A percentile compares a stretch with the other conserved stretches of the same genome.
Conservation (phyloP, 1,140 invertebrate species). For the Rhopalosiphum padi region DNA sequence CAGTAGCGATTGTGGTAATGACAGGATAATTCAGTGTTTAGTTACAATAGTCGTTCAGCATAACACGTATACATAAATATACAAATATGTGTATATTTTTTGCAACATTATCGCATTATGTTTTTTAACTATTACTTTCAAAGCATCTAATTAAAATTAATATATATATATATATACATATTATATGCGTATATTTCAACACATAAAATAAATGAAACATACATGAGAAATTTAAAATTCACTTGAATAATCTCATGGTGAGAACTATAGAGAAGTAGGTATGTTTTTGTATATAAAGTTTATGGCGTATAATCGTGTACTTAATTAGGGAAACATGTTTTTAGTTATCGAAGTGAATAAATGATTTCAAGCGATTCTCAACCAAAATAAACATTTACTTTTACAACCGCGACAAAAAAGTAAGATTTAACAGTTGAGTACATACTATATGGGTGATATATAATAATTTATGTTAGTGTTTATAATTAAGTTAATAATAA, state of each 20-base stretch:
- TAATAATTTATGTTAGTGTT: not conserved
- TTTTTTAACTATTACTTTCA: not conserved
- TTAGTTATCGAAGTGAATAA: not conserved
- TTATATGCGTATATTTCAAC: not conserved
- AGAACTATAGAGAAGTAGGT: not conserved
- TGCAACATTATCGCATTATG: not conserved
- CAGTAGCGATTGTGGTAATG: not conserved
- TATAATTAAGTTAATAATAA: not conserved
- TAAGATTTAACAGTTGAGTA: not conserved
- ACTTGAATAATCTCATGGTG: not conserved
- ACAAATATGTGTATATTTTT: not conserved
- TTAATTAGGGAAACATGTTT: not conserved
- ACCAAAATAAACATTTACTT: not conserved
- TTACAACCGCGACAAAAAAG: not conserved
- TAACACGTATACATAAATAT: not conserved
- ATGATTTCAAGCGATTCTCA: not conserved
- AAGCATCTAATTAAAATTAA: not conserved
- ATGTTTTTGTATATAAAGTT: not conserved
- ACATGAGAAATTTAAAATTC: slow-evolving; percentile 3
- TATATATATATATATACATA: too few relatives aligned
- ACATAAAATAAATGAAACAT: not conserved
- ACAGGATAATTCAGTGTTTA: not conserved
- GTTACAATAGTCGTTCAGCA: not conserved
- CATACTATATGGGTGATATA: not conserved
- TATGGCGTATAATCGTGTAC: not conserved